These are phyloP conservation scores for Ciconia stormi DNA, from an alignment of 2,113 vertebrate species.

Conservation along the genomic window DNA sequence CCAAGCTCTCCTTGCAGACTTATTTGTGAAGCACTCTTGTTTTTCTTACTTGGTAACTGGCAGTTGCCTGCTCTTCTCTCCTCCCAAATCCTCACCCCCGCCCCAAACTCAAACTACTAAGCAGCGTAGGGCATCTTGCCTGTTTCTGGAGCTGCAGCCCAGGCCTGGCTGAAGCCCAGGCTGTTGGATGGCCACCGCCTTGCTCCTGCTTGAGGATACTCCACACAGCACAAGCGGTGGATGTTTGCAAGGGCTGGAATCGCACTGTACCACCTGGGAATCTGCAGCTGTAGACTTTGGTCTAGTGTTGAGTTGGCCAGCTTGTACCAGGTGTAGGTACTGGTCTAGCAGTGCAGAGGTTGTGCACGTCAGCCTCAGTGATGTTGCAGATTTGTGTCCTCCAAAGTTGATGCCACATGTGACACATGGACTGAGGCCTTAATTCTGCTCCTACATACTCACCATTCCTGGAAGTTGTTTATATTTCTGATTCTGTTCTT, in stretches of 20 bases:
- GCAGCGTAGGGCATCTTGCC: background rate
- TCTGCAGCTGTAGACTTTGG: background rate
- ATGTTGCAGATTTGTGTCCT: accelerated
- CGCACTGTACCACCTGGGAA: background rate
- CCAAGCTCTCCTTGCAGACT: background rate
- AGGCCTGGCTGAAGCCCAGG: background rate
- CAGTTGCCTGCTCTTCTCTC: background rate
- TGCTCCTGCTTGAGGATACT: background rate
- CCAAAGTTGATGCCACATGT: background rate
- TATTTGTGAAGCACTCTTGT: background rate
- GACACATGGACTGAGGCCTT: background rate
- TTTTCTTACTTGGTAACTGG: background rate
- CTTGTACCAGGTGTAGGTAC: background rate
- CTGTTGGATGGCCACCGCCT: background rate
- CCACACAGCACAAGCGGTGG: background rate
- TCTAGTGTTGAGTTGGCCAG: background rate
- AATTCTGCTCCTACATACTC: background rate
- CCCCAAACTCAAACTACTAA: background rate
- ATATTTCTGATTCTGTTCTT: background rate
- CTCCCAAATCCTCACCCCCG: background rate
- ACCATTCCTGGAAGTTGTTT: background rate
- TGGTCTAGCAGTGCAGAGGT: background rate
- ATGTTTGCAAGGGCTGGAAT: background rate
- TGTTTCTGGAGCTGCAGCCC: background rate
- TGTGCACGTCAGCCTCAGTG: accelerated